Evolutionary conservation across 1,140 invertebrate genomes (phyloP), one percentile per base, ranked within the genome.

Genomic region (Hypothenemus hampei): DNA sequence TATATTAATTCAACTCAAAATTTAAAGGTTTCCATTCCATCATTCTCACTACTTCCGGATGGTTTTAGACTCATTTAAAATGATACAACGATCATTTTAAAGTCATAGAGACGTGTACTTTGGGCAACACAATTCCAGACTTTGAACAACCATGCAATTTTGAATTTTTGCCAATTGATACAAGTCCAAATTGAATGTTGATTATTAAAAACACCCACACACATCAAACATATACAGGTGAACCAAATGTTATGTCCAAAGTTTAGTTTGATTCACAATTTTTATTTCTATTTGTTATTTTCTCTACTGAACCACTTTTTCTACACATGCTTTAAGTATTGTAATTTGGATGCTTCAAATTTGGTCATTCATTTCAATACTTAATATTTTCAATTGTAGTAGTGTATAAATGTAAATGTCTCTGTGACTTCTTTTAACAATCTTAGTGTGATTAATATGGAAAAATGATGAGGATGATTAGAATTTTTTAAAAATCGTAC

Each of bases 341-440:
- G 53, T 33, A 51, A 51, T 49, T 46, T n/a, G n/a, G n/a, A 37
- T 60, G 58, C 57, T 41, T 46, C 57, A 35, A 52, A 50, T 45
- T 31, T 44, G 40, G 4, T 22, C 23, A 24, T 13, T 46, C 22
- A 31, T 16, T 33, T 16, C 11, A 16, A 37, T 31, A 31, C 3
- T 31, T 37, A 15, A 37, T 59, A 46, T 39, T 35, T 21, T 21
- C 19, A 41, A 22, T 15, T 16, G 39, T 7, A 24, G 13, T n/a
- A 54, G 22, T 26, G 8, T 21, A 58, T 8, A 8, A 39, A 8
- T 4, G 18, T 16, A 16, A 10, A n/a, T 35, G 68, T 70, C 68
- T 70, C 68, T 68, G 68, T 70, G 68, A 70, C 68, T 70, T 66
- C 36, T n/a, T n/a, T n/a, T n/a, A n/a, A n/a, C n/a, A n/a, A n/a